Base-by-base conservation (phyloP, 2,888 invertebrate genomes). In the Melieria crassipennis region DNA sequence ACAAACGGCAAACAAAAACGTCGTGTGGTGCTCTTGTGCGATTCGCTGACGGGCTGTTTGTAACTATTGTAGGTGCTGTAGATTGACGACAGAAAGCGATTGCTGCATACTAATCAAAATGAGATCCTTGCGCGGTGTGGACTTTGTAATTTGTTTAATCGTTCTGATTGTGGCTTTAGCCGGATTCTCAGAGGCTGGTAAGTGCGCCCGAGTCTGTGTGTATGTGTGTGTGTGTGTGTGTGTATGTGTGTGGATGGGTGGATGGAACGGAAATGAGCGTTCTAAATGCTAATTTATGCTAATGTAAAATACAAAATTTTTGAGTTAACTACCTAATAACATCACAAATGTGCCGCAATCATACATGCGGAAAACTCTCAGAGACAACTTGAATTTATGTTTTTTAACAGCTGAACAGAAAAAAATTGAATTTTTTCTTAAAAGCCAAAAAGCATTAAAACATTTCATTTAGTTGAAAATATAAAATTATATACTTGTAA, bases 171-270 rank as follows among this genome's bases (percentile, higher is more conserved):
- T 80, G 10, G 73, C 80, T 7, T 68, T 75, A 76, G 70, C 70
- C 75, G 76, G 79, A 71, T 79, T 80, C 57, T 78, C 82, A 56
- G 77, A 78, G 56, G 84, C 85, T 75, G 84, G 85, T 85, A 78
- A 85, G 84, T 79, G 57, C 52, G 10, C 16, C n/a, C 16, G 46
- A 6, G 10, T 42, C 13, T 4, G n/a, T 5, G 9, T 13, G 30
- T 30, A 1, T 6, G 7, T 16, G 9, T 56, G 10, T 6, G 6
- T 4, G 42, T 43, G 7, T 42, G 2, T 11, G 16, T 4, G 1
- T 16, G 57, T 16, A 7, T 43, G n/a, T 58, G 43, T 58, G 5
- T 55, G 7, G 7, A 55, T 55, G 7, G 7, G 11, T 5, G 6
- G n/a, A 0, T n/a, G 45, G 46, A 45, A 3, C 4, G 46, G 46